phyloP scores from a whole-genome alignment of 2,888 invertebrate species.

The Yponomeuta evonymella region DNA sequence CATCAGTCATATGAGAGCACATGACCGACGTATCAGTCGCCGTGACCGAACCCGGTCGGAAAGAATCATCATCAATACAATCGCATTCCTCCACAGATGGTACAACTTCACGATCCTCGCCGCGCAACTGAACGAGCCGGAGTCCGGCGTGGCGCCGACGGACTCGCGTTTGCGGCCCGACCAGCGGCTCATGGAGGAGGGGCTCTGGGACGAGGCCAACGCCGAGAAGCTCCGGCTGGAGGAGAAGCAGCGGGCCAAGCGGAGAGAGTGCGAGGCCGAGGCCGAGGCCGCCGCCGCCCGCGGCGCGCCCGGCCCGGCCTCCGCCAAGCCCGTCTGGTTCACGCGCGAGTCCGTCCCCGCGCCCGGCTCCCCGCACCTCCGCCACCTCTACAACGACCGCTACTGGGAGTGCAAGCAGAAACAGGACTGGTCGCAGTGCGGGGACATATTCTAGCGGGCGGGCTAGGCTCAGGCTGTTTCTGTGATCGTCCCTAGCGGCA shows the following conservation, averaged over 20 bases:
- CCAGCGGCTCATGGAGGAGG: slow-evolving; percentile 98
- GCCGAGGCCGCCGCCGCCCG: slow-evolving; percentile 83
- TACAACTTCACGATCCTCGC: slow-evolving; percentile 97
- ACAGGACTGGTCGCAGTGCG: slow-evolving; percentile 93
- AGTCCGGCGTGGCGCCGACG: slow-evolving; percentile 94
- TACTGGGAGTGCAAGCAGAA: slow-evolving; percentile 96
- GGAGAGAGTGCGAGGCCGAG: slow-evolving; percentile 86
- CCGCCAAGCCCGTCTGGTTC: slow-evolving; percentile 94
- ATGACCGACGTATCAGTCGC: too few species aligned
- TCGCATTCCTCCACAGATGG: slow-evolving; percentile 59
- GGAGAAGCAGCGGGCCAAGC: slow-evolving; percentile 93
- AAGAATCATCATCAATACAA: too few species aligned
- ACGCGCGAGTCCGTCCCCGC: slow-evolving; percentile 85
- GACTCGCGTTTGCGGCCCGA: slow-evolving; percentile 95
- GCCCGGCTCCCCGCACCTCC: slow-evolving; percentile 76
- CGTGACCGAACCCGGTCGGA: too few species aligned
- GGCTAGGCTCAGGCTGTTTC: background rate
- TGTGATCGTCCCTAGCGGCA: background rate
- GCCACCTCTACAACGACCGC: slow-evolving; percentile 88
- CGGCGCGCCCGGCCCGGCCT: slow-evolving; percentile 79
- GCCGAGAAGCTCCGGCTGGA: slow-evolving; percentile 88
- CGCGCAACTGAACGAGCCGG: slow-evolving; percentile 96
- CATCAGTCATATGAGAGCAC: too few species aligned
- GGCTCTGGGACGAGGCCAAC: slow-evolving; percentile 94
- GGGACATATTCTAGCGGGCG: slow-evolving; percentile 86